Base-by-base conservation (phyloP, 1,140 invertebrate species). In the Scaptomyza hsui region DNA sequence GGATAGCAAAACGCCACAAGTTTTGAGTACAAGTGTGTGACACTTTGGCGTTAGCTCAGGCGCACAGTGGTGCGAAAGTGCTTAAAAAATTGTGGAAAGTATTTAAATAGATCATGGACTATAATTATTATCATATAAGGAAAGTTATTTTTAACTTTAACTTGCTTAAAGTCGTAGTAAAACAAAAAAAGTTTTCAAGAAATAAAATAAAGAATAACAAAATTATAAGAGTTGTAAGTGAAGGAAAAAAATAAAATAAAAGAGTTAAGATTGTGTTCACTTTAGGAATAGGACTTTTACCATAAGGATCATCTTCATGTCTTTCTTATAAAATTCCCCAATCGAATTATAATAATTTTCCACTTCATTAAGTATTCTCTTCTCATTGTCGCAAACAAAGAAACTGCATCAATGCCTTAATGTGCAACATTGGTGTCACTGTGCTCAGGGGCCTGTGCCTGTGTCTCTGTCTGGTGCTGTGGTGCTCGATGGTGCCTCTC, bases 41-140 rank as follows among this genome's bases (percentile, higher is more conserved):
- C 51, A 69, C 62, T 83, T 80, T 85, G 59, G 72, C 56, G 29
- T 63, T 42, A 7, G 39, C 52, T 55, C 13, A 21, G 48, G 9
- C 42, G 64, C 52, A 86, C 81, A 70, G 60, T 83, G 76, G 68
- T 7, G 21, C 41, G 7, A 35, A 18, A 35, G 13, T 4, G 3
- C 21, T 10, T 12, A 73, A 45, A 49, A 6, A 10, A 3, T 29
- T 29, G 12, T 18, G 7, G 12, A n/a, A 37, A 35, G 13, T 4
- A 48, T 16, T 42, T 42, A 16, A 9, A 42, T 3, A 16, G 39
- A 42, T 15, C 7, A 15, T 13, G 6, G 13, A 26, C 6, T 6
- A 1, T 7, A 0, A 7, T 7, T 9, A 29, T 29, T 9, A 21
- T 21, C 19, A 21, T 21, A 21, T 21, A 21, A 2, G 1, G 19